Evolutionary conservation across 2,113 vertebrate genomes (phyloP).

Genomic region (Amblyornis subalaris): DNA sequence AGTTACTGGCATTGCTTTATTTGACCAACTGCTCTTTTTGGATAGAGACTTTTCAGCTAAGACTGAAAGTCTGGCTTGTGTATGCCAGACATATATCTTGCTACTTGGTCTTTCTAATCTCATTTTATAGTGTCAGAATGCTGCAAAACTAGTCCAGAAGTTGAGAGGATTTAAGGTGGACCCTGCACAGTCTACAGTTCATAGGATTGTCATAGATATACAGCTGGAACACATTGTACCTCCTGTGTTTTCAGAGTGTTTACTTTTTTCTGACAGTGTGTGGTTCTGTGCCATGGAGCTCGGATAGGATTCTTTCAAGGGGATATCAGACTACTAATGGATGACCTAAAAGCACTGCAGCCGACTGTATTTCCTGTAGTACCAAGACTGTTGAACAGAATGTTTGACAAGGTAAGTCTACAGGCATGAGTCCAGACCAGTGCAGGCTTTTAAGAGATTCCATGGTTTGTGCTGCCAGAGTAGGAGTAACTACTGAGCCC

Average conservation of each 20-base stretch:
- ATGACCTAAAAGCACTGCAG: constrained; percentile 88
- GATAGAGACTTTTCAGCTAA: background rate
- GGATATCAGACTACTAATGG: constrained; percentile 95
- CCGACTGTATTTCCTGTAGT: constrained; percentile 96
- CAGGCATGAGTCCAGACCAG: background rate
- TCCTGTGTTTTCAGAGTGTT: background rate
- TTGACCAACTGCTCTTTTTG: background rate
- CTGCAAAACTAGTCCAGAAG: background rate
- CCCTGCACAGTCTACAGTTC: background rate
- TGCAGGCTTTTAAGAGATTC: background rate
- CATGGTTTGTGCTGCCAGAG: background rate
- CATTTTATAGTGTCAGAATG: background rate
- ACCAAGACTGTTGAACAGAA: constrained; percentile 92
- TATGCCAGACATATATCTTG: background rate
- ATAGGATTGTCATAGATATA: background rate
- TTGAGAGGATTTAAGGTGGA: background rate
- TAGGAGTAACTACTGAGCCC: background rate
- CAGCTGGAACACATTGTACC: background rate
- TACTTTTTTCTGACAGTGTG: constrained; percentile 68
- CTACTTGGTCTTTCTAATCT: background rate
- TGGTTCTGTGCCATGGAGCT: constrained; percentile 86
- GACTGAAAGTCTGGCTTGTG: background rate
- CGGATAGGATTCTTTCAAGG: constrained; percentile 97
- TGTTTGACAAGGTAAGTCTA: constrained; percentile 91
- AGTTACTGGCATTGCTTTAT: background rate